Conservation (phyloP, 2,113 vertebrate genomes). For the Scortum barcoo region DNA sequence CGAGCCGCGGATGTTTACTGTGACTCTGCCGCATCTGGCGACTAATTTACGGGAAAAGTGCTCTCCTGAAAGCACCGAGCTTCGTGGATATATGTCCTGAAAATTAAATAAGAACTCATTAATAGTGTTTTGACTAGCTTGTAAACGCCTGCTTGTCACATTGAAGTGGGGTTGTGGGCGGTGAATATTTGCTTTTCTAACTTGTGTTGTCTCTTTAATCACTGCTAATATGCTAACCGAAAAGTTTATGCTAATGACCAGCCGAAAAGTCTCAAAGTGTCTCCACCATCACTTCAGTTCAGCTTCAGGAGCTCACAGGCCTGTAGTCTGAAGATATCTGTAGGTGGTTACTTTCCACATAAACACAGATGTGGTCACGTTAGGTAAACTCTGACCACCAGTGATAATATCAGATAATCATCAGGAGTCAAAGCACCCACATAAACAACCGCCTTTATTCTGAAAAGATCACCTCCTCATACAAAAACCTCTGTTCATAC, state of each 20-base stretch:
- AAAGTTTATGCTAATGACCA: constrained; percentile 2
- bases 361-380: constrained; percentile 23
- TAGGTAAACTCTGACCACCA: constrained; percentile 28
- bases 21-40: constrained; percentile 25
- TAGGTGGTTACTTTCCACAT: neutral
- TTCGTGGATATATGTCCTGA: neutral
- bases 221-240: constrained; percentile 31
- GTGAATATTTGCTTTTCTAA: constrained; percentile 2
- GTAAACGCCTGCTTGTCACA: neutral
- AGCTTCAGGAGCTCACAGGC: neutral
- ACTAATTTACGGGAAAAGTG: constrained; percentile 33
- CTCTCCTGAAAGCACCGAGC: neutral
- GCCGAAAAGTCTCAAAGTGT: neutral
- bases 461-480: neutral
- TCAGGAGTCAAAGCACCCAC: neutral
- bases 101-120: fast-evolving
- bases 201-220: constrained; percentile 6
- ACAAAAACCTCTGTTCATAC: neutral
- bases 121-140: neutral
- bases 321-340: neutral
- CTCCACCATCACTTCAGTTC: neutral
- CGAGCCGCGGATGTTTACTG: constrained; percentile 63
- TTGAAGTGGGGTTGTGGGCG: neutral
- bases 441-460: neutral
- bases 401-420: constrained; percentile 23